Percentiles rank a stretch among this genome's conserved stretches.
Evolutionary conservation across 2,888 invertebrate genomes (phyloP).

Genomic region (Sinodicranocentrus sp.): DNA sequence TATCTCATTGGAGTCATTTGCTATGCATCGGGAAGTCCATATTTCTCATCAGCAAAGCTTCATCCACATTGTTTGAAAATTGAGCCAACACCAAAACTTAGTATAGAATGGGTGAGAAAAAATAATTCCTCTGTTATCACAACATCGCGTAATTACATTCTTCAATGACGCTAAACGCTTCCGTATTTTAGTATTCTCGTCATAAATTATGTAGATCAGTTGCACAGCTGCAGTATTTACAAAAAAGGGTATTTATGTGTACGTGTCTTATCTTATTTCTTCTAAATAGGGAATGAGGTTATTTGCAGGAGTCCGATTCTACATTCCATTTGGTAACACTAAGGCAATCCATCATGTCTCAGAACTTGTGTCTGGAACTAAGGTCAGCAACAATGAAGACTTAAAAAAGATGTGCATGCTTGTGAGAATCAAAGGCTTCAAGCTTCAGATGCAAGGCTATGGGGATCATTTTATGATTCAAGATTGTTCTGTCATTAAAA

Average conservation of each 20-base stretch:
- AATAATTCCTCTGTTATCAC: neutral
- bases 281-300: slow-evolving; percentile 44
- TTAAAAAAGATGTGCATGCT: slow-evolving; percentile 41
- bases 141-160: neutral
- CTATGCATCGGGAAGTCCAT: neutral
- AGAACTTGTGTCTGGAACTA: slow-evolving; percentile 49
- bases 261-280: slow-evolving; percentile 12
- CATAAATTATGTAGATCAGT: neutral
- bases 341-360: slow-evolving; percentile 44
- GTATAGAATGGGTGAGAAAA: slow-evolving; percentile 56
- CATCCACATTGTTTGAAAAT: slow-evolving; percentile 57
- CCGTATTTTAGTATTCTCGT: slow-evolving; percentile 6
- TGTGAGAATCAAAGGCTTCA: slow-evolving; percentile 55
- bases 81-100: slow-evolving; percentile 31
- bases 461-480: slow-evolving; percentile 41
- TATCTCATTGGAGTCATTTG: too few species aligned
- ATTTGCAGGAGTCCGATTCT: slow-evolving; percentile 61
- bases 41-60: slow-evolving; percentile 46
- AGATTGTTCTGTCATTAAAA: slow-evolving; percentile 56
- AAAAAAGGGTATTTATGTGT: too few species aligned
- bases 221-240: too few species aligned
- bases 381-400: neutral
- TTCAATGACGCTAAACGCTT: neutral
- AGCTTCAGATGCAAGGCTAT: slow-evolving; percentile 48
- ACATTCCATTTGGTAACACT: slow-evolving; percentile 61